Conservation (phyloP, 2,113 vertebrate genomes). For the Phodopus roborovskii region DNA sequence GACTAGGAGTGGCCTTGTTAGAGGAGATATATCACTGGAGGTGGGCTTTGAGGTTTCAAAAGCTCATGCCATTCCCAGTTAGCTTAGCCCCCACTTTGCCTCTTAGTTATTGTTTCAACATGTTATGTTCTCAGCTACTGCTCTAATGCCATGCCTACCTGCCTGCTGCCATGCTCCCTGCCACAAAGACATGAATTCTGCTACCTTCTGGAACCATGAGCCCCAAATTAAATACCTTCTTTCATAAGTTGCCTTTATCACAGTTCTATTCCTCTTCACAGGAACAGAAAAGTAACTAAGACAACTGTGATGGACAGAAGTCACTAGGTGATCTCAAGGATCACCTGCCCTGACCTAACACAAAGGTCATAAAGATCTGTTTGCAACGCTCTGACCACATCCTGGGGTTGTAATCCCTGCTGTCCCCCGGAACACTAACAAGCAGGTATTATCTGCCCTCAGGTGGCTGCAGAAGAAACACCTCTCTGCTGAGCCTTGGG, state of each 20-base stretch:
- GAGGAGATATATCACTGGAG: neutral
- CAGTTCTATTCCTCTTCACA: neutral
- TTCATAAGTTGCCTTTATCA: neutral
- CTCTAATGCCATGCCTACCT: neutral
- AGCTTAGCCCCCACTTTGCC: neutral
- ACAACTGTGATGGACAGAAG: too few species aligned
- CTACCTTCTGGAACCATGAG: neutral
- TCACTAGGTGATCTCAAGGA: neutral
- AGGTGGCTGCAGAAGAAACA: neutral
- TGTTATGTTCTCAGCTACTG: neutral
- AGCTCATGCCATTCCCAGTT: neutral
- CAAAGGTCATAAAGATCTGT: neutral
- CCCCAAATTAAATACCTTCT: too few species aligned
- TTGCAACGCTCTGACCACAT: rapidly evolving
- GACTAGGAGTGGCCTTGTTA: neutral
- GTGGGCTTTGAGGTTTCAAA: neutral
- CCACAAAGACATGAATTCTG: neutral
- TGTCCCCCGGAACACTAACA: neutral
- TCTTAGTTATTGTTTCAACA: too few species aligned
- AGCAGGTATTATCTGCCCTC: neutral
- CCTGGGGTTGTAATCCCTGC: neutral
- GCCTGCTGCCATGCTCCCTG: neutral
- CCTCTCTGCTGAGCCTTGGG: neutral
- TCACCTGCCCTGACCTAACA: neutral
- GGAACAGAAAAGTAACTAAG: neutral